Conservation (phyloP, 2,797 vertebrate genomes). For the Leptatherina wallacei region DNA sequence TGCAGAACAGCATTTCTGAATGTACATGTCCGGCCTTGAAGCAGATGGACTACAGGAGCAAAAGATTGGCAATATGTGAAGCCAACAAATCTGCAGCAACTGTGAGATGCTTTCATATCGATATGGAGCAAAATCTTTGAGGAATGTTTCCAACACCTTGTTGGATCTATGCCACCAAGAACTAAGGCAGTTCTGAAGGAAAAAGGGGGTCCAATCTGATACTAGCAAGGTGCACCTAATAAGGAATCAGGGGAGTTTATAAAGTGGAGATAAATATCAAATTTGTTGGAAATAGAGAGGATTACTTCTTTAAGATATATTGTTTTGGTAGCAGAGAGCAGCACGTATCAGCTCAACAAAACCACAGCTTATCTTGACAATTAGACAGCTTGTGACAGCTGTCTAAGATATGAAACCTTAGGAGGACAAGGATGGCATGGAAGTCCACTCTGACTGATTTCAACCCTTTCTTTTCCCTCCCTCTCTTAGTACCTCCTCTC, state of each 20-base stretch:
- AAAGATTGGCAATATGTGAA: no score
- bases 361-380: constrained; percentile 41
- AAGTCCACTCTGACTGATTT: constrained; percentile 29
- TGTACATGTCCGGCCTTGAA: no score
- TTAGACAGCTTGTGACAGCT: constrained; percentile 34
- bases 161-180: no score
- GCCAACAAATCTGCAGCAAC: no score
- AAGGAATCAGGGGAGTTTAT: not conserved
- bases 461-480: constrained; percentile 6
- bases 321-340: constrained; percentile 23
- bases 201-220: not conserved
- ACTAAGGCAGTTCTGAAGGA: no score
- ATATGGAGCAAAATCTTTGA: not conserved
- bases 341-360: constrained; percentile 46
- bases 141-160: no score
- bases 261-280: not conserved
- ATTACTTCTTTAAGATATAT: constrained; percentile 23
- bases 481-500: not conserved
- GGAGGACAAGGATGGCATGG: constrained; percentile 42
- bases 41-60: no score
- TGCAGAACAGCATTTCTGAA: no score
- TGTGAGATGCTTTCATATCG: no score
- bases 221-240: no score
- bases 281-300: constrained; percentile 8
- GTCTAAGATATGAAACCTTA: constrained; percentile 35